These are phyloP conservation scores for Hermodice carunculata DNA, from an alignment of 2,888 invertebrate genomes.

Conservation along the genomic window DNA sequence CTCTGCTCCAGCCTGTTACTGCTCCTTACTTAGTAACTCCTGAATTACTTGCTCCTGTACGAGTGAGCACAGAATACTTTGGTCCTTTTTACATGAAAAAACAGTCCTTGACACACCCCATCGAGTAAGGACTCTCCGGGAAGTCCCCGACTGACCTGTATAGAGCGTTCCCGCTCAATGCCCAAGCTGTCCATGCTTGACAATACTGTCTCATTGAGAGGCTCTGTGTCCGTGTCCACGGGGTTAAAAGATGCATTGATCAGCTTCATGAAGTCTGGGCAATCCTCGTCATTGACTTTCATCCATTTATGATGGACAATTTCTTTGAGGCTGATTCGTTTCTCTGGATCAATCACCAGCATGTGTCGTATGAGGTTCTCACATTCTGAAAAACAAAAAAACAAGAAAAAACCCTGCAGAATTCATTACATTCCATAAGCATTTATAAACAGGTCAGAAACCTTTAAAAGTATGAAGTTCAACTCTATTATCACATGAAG, in stretches of 20 bases:
- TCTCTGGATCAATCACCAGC: constrained; percentile 92
- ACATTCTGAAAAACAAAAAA: constrained; percentile 79
- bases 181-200: constrained; percentile 62
- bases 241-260: constrained; percentile 28
- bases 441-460: not conserved
- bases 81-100: not conserved
- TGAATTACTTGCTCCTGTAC: not conserved
- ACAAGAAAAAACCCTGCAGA: not conserved
- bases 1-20: no score
- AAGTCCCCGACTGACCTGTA: constrained; percentile 46
- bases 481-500: no score
- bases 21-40: no score
- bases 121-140: not conserved
- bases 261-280: constrained; percentile 47
- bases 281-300: constrained; percentile 59
- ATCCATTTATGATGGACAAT: constrained; percentile 96
- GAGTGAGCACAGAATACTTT: not conserved
- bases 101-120: not conserved
- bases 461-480: no score
- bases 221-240: constrained; percentile 39
- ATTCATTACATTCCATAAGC: not conserved
- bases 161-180: constrained; percentile 54
- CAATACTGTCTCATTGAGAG: constrained; percentile 56
- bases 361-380: constrained; percentile 95
- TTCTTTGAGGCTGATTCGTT: constrained; percentile 90